These are phyloP conservation scores for Enteromius treurensis DNA, from an alignment of 2,797 vertebrate species.

Conservation along the genomic window DNA sequence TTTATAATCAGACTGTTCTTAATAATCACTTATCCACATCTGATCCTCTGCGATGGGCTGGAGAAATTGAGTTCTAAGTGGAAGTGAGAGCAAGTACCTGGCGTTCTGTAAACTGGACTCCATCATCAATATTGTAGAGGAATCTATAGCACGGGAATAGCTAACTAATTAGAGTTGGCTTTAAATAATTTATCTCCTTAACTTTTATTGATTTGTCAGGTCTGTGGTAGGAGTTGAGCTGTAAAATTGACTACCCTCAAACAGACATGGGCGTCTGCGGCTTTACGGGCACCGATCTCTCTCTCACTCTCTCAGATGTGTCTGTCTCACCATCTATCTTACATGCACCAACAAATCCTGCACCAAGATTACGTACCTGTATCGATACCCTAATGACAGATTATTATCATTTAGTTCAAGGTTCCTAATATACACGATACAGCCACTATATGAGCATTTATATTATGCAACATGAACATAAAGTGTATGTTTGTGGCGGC, in stretches of 20 bases:
- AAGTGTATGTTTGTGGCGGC: slow-evolving; percentile 32
- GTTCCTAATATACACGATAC: slow-evolving; percentile 7
- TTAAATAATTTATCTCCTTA: slow-evolving; percentile 99
- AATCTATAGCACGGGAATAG: slow-evolving; percentile 96
- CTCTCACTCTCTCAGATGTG: slow-evolving; percentile 12
- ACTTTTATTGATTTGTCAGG: slow-evolving; percentile 99
- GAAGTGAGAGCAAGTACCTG: slow-evolving; percentile 64
- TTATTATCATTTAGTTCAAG: neutral
- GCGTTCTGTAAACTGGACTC: slow-evolving; percentile 80
- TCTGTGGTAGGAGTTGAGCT: slow-evolving; percentile 90
- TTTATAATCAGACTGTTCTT: slow-evolving; percentile 15
- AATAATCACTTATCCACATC: slow-evolving; percentile 31
- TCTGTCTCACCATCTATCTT: slow-evolving; percentile 57
- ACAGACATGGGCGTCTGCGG: slow-evolving; percentile 78
- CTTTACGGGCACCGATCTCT: slow-evolving; percentile 68
- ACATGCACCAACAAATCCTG: slow-evolving; percentile 4
- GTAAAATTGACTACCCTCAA: slow-evolving; percentile 96
- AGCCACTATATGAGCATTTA: slow-evolving; percentile 20
- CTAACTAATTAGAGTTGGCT: slow-evolving; percentile 98
- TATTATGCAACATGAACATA: slow-evolving; percentile 28
- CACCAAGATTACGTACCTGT: slow-evolving; percentile 12
- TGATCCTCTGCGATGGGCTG: slow-evolving; percentile 21
- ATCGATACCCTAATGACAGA: neutral
- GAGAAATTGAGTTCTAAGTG: slow-evolving; percentile 44
- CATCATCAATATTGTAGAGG: slow-evolving; percentile 96